These are phyloP conservation scores for Noturus placidus DNA, from an alignment of 2,113 vertebrate species.

Conservation along the genomic window DNA sequence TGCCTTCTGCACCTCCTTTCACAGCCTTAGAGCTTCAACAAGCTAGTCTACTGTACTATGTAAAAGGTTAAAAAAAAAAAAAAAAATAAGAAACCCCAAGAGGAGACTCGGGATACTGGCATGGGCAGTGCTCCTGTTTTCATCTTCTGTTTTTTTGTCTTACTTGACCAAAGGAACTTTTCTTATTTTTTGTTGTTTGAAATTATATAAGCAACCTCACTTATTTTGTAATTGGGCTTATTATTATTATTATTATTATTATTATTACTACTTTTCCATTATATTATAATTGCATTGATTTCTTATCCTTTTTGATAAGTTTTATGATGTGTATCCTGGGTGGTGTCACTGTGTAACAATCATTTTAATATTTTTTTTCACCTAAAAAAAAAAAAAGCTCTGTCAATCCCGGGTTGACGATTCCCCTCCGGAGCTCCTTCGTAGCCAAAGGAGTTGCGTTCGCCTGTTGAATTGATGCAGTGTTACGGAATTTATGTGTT, in stretches of 20 bases:
- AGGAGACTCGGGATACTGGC: conserved; percentile 56
- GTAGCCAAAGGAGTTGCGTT: conserved; percentile 36
- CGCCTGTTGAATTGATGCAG: conserved; percentile 56
- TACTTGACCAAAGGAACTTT: conserved; percentile 78
- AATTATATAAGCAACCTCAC: conserved; percentile 60
- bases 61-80: conserved; percentile 34
- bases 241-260: conserved; percentile 59
- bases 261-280: conserved; percentile 59
- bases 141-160: conserved; percentile 70
- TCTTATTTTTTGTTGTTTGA: conserved; percentile 65
- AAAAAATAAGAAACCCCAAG: conserved; percentile 40
- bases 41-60: conserved; percentile 67
- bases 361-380: conserved; percentile 47
- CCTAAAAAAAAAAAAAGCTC: conserved; percentile 53
- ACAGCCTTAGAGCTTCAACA: conserved; percentile 79
- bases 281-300: conserved; percentile 28
- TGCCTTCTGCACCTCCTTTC: conserved; percentile 78
- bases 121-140: conserved; percentile 55
- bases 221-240: conserved; percentile 58
- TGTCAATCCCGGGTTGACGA: conserved; percentile 29
- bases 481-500: conserved; percentile 65
- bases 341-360: conserved; percentile 62
- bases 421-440: conserved; percentile 61
- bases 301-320: conserved; percentile 60
- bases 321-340: conserved; percentile 63